phyloP scores from a whole-genome alignment of 2,888 invertebrate species.

The Thelaira solivaga region DNA sequence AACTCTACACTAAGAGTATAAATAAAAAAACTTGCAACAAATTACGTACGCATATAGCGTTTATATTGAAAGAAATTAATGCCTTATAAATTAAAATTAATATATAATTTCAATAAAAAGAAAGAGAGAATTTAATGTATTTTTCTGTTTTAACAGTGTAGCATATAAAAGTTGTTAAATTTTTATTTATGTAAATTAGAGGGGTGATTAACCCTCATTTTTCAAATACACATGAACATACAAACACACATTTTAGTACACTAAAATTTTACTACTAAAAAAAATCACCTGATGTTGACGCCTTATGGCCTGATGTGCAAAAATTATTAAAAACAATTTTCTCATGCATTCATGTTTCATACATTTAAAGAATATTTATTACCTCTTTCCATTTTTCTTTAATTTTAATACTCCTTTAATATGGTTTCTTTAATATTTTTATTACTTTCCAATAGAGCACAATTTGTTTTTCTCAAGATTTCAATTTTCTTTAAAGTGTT shows the following conservation, averaged over 20 bases:
- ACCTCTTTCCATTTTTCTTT: conserved; percentile 46
- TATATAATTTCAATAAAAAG: too few relatives aligned
- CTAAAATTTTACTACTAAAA: conserved; percentile 24
- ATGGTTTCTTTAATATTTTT: conserved; percentile 10
- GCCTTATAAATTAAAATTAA: too few relatives aligned
- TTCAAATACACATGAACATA: not conserved
- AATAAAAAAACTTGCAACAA: too few relatives aligned
- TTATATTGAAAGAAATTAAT: too few relatives aligned
- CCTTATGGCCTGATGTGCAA: conserved; percentile 55
- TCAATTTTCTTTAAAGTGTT: not conserved
- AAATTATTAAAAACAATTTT: not conserved
- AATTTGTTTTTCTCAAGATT: not conserved
- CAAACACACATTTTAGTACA: conserved; percentile 2
- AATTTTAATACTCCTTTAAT: not conserved
- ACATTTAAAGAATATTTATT: not conserved
- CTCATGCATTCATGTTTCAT: too few relatives aligned
- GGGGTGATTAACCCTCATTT: conserved; percentile 43
- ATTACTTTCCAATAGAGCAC: not conserved
- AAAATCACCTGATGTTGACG: conserved; percentile 62
- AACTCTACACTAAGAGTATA: too few relatives aligned
- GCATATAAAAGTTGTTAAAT: not conserved
- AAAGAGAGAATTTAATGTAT: too few relatives aligned
- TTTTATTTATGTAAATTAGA: conserved; percentile 17
- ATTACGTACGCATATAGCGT: too few relatives aligned
- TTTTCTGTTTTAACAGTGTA: too few relatives aligned